Base-by-base conservation (phyloP, 2,113 vertebrate genomes). In the Danionella cerebrum region DNA sequence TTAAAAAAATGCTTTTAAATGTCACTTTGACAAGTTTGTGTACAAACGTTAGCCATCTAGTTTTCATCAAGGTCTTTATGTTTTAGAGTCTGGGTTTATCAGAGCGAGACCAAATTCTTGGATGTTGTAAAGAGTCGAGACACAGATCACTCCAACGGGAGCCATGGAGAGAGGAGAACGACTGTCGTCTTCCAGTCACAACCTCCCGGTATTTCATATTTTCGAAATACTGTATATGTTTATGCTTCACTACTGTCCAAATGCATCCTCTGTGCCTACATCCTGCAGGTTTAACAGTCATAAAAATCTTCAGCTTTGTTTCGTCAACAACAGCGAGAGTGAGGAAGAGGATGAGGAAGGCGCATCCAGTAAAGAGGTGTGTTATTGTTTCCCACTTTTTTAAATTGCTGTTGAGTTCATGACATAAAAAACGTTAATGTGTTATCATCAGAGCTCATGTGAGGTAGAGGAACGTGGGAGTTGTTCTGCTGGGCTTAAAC, bases 401-500 rank as follows among this genome's bases (percentile, higher is more conserved):
- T 4, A 45, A 12, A 7, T 19, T 62, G 11, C 11, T 39, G 24
- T 24, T 69, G 5, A 19, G 52, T 57, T 55, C 47, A n/a, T 33
- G 42, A 29, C 19, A 33, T 60, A 16, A 29, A 36, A 45, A 13
- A 22, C 13, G 8, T 70, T 69, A n/a, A n/a, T n/a, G n/a, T 51
- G 16, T 62, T 11, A 58, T 36, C 12, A 14, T 22, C 75, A 87
- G 85, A 80, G 71, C 41, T 27, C 78, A 18, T 62, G 42, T 58
- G 74, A 77, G 54, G 55, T 33, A 5, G 65, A 69, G 0, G 42
- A 22, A 18, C 78, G 62, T 9, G 36, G 83, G 35, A 71, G 72
- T 67, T 79, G 68, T 8, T 70, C 75, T 1, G 22, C 68, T 0
- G 83, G 83, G 1, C 72, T 88, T 65, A 86, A 85, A 74, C 78